Base-by-base conservation (phyloP, 2,113 vertebrate species). In the Acrocephalus arundinaceus region DNA sequence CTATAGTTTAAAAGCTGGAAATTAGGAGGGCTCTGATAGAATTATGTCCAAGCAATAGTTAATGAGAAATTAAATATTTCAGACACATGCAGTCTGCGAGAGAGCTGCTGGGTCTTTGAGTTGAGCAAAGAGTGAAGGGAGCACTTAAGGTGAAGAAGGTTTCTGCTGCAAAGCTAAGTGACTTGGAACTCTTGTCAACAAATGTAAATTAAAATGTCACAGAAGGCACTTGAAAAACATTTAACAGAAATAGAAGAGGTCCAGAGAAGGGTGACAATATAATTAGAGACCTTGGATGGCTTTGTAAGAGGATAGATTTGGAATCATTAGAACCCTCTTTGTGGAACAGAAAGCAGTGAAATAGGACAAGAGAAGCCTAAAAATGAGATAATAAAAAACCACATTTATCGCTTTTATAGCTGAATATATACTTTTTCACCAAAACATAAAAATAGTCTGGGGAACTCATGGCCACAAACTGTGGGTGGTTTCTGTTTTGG, bases 21-120 rank as follows among this genome's bases (percentile, higher is more conserved):
- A 70, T 85, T 72, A 57, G n/a, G 27, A 82, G 15, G 35, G 10
- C 37, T 91, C 30, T 41, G 45, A n/a, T 68, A 49, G 74, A 87
- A 68, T 93, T 82, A 45, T 61, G 92, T 82, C 49, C 88, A 58
- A 52, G 70, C 51, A 82, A 41, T 18, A 57, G 30, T 49, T 93
- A 91, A 91, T 82, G 84, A 76, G 88, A 95, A 90, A 87, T 87
- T 65, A 89, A 95, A 24, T 49, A 87, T 93, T 94, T 91, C 61
- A 87, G 90, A 82, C 66, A 68, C n/a, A 57, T 7, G 24, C 67
- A 88, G 62, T 61, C 54, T 90, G 78, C n/a, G 45, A 82, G 55
- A 71, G 57, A 76, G 17, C 67, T 85, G n/a, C 58, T 35, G 75
- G 49, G 45, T 95, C 82, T 66, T 0, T 7, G 37, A 55, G 71